Evolutionary conservation across 2,888 invertebrate genomes (phyloP).

Genomic region (Euclidia mi): DNA sequence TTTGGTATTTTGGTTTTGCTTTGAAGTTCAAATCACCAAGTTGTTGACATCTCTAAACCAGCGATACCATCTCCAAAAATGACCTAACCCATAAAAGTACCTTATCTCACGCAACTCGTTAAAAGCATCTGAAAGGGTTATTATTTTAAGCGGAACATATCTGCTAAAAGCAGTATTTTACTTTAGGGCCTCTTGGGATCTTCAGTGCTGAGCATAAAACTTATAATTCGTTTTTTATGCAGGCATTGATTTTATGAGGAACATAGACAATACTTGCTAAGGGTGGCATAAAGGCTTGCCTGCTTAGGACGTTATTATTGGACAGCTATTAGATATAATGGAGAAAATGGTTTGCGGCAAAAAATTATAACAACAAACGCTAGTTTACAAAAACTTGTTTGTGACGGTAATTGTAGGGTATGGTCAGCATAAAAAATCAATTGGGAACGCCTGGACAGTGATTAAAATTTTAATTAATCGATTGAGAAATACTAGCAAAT

Average conservation of each 20-base stretch:
- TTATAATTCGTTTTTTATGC: slow-evolving; percentile 9
- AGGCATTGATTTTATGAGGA: slow-evolving; percentile 9
- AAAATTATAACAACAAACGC: background rate
- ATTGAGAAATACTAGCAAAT: no score
- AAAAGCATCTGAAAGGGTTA: slow-evolving; percentile 21
- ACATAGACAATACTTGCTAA: background rate
- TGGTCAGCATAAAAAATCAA: background rate
- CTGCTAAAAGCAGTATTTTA: slow-evolving; percentile 16
- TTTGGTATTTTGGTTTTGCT: no score
- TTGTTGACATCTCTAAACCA: no score
- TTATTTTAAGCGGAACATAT: slow-evolving; percentile 23
- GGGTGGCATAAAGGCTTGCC: background rate
- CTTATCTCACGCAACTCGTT: slow-evolving; percentile 19
- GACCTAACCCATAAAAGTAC: slow-evolving; percentile 14
- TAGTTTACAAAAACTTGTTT: slow-evolving; percentile 3
- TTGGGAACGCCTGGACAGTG: no score
- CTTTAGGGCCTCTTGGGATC: slow-evolving; percentile 6
- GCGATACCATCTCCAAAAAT: slow-evolving; percentile 9
- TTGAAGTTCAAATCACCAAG: no score
- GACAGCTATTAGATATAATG: slow-evolving; percentile 1
- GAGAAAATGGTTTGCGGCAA: slow-evolving; percentile 2
- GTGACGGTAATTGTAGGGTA: background rate
- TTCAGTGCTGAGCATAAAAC: slow-evolving; percentile 13
- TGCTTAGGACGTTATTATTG: slow-evolving; percentile 11
- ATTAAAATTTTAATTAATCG: no score